Evolutionary conservation across 1,140 invertebrate genomes (phyloP), one percentile per base, ranked within the genome.

Genomic region (Euwallacea similis): DNA sequence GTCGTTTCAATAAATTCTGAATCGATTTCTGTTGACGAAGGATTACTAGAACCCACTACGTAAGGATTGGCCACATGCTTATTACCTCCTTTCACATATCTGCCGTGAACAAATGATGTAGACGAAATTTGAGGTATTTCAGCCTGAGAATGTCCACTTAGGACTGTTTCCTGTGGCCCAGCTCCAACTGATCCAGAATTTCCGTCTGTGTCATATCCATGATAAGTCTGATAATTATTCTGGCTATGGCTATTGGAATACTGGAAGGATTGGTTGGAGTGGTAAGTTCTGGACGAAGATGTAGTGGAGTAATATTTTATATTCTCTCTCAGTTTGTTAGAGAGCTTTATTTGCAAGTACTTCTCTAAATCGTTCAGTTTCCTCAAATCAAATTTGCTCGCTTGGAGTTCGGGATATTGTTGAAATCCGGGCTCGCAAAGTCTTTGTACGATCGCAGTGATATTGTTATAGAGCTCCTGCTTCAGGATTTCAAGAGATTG

Each of bases 261-360:
- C 46, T 50, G 46, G 46, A 42, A 60, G 11, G 7, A 11, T 10
- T 50, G 46, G 6, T 6, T 50, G 46, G 13, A 50, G 13, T 50
- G 46, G 46, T 50, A 50, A 50, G 46, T 4, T 11, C 46, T 50
- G 46, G 9, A 11, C 6, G 13, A 50, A 50, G 13, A 50, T 4
- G 46, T 50, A 13, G 46, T 50, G 9, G 46, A 50, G 42, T 61
- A 61, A 16, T 43, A 7, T 10, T 41, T n/a, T 2, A 61, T 61
- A 42, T 41, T 15, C 42, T 58, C 50, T 64, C 42, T 43, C 6
- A 71, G 16, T 58, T 56, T 64, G 16, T 65, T 58, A n/a, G 46
- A 21, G 0, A 71, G 61, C 46, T 43, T 55, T 33, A 71, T 71
- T 65, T 64, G 42, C 9, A 71, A 42, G 41, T 71, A 71, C 42